phyloP scores from a whole-genome alignment of 2,113 vertebrate species.

The Trogon melanurus region DNA sequence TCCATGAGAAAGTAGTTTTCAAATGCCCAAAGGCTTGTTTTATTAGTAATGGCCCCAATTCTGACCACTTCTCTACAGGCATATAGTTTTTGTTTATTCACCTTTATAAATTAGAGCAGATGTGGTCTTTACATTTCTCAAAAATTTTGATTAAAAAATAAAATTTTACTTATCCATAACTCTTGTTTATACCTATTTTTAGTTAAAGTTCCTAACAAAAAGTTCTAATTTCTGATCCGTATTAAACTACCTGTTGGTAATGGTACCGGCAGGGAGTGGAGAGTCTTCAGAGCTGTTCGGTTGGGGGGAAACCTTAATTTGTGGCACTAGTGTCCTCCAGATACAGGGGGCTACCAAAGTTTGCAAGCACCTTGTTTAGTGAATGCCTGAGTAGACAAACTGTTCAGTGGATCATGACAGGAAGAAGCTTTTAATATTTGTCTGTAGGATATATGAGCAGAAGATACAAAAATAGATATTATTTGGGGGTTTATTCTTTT shows the following conservation, averaged over 20 bases:
- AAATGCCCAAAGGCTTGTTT: not conserved
- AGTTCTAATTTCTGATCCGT: not conserved
- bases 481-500: not conserved
- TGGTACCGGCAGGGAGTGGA: not conserved
- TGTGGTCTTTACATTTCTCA: not conserved
- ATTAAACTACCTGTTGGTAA: not conserved
- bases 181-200: not conserved
- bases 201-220: not conserved
- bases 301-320: not conserved
- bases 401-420: not conserved
- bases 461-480: not conserved
- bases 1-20: not conserved
- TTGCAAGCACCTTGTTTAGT: not conserved
- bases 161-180: not conserved
- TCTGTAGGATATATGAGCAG: not conserved
- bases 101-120: not conserved
- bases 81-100: not conserved
- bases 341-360: not conserved
- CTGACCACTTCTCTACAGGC: not conserved
- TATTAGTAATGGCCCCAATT: not conserved
- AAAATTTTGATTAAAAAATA: not conserved
- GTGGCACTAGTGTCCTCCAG: not conserved
- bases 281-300: not conserved
- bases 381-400: not conserved
- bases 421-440: not conserved